phyloP scores from a whole-genome alignment of 1,140 invertebrate genomes.

The Heliconius nattereri region DNA sequence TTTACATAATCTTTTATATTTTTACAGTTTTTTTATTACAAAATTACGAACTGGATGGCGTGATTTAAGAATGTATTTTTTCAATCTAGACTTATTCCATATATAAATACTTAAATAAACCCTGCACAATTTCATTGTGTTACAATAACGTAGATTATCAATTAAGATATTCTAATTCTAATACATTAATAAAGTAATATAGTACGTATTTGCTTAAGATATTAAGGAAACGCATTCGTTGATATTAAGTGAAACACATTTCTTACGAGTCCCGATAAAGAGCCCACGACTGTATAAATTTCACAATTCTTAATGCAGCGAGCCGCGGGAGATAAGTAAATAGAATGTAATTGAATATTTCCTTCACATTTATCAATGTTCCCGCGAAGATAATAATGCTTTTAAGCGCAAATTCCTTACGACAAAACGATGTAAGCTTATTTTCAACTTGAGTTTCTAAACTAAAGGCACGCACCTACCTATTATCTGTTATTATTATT shows the following conservation, averaged over 20 bases:
- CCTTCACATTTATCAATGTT: conserved; percentile 45
- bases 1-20: no score
- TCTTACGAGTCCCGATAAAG: conserved; percentile 35
- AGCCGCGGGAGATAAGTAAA: conserved; percentile 38
- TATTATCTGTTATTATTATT: no score
- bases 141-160: background rate
- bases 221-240: conserved; percentile 29
- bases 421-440: background rate
- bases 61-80: no score
- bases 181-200: conserved; percentile 29
- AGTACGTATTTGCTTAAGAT: conserved; percentile 26
- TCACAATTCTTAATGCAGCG: conserved; percentile 39
- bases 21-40: no score
- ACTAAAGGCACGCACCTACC: background rate
- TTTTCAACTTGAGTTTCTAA: background rate
- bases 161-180: conserved; percentile 29
- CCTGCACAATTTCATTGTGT: no score
- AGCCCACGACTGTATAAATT: conserved; percentile 32
- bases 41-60: no score
- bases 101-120: background rate
- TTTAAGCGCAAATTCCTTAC: conserved; percentile 46
- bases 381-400: conserved; percentile 45
- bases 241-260: conserved; percentile 42
- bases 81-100: background rate
- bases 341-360: conserved; percentile 46